A percentile compares a stretch with the other conserved stretches of the same genome.
Conservation (phyloP, 2,113 vertebrate genomes). For the Anhinga rufa region DNA sequence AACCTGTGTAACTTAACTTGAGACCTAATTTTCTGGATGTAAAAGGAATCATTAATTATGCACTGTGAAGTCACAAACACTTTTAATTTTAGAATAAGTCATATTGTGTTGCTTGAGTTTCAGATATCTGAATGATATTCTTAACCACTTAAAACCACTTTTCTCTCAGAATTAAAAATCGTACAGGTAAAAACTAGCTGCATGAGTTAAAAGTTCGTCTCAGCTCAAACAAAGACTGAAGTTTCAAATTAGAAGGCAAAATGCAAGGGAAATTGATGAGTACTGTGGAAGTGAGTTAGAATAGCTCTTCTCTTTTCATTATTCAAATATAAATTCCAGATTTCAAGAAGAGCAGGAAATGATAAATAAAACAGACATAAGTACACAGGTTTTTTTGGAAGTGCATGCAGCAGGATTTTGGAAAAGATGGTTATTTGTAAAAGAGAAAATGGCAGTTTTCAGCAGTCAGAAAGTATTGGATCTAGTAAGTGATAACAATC, state of each 20-base stretch:
- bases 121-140: background rate
- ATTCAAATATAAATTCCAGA: background rate
- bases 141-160: background rate
- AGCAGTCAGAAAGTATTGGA: background rate
- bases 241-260: background rate
- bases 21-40: background rate
- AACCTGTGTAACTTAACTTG: background rate
- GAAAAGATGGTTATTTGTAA: background rate
- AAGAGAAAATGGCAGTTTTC: background rate
- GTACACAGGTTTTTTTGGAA: background rate
- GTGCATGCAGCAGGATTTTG: background rate
- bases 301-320: background rate
- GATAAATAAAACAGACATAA: background rate
- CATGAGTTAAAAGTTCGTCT: background rate
- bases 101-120: background rate
- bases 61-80: background rate
- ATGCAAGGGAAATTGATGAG: background rate
- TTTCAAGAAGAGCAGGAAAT: background rate
- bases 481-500: background rate
- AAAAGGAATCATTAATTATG: background rate
- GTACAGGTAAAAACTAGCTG: background rate
- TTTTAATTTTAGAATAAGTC: background rate
- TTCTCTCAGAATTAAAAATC: background rate
- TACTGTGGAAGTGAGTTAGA: background rate
- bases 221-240: background rate